Evolutionary conservation across 2,888 invertebrate genomes (phyloP).

Genomic region (Drosophila parthenogenetica): DNA sequence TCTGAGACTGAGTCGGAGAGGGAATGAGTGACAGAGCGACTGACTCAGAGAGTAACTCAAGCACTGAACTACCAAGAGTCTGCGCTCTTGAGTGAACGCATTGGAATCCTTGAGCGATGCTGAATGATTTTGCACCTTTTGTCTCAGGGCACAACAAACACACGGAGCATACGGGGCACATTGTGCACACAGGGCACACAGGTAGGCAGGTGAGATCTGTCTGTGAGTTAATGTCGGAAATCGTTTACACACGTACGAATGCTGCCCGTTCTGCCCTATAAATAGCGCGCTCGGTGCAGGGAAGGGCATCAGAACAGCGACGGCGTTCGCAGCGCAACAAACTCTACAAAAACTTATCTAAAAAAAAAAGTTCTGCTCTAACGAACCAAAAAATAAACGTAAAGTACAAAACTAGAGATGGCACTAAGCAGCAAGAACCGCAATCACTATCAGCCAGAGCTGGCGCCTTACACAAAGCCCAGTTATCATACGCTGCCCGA

Average conservation of each 20-base stretch:
- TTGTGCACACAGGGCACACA: slow-evolving; percentile 22
- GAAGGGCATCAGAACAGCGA: slow-evolving; percentile 85
- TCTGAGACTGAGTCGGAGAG: slow-evolving; percentile 14
- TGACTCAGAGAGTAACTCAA: slow-evolving; percentile 19
- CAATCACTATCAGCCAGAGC: slow-evolving; percentile 45
- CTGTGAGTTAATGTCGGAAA: slow-evolving; percentile 14
- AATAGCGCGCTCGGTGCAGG: slow-evolving; percentile 75
- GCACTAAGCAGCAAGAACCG: slow-evolving; percentile 72
- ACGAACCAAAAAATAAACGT: neutral
- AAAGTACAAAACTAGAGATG: slow-evolving; percentile 52
- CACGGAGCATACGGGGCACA: too few relatives aligned
- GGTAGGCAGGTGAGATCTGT: slow-evolving; percentile 61
- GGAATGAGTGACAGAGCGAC: slow-evolving; percentile 6
- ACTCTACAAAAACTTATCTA: slow-evolving; percentile 6
- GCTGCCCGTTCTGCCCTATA: slow-evolving; percentile 59
- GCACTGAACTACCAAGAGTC: slow-evolving; percentile 37
- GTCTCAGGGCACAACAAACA: slow-evolving; percentile 33
- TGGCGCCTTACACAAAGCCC: slow-evolving; percentile 68
- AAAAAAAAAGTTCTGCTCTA: neutral
- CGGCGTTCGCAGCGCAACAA: slow-evolving; percentile 78
- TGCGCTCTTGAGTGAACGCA: slow-evolving; percentile 13
- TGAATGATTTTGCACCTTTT: slow-evolving; percentile 68
- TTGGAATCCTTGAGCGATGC: slow-evolving; percentile 29
- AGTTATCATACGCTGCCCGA: slow-evolving; percentile 5
- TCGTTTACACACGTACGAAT: slow-evolving; percentile 12